phyloP scores from a whole-genome alignment of 2,888 invertebrate genomes.

The Labia minor region DNA sequence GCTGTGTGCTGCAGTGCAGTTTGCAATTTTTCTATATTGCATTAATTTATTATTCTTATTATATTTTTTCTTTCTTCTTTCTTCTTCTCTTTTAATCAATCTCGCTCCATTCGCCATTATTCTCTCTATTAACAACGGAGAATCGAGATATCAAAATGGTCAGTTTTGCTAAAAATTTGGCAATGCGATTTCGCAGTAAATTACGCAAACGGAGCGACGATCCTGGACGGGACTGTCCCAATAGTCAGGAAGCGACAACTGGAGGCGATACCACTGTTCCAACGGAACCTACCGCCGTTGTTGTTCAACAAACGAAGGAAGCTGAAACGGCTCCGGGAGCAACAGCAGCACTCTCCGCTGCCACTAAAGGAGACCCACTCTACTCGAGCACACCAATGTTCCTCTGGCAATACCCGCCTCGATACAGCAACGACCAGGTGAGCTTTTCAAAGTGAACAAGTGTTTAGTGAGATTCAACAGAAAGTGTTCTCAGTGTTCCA shows the following conservation, averaged over 20 bases:
- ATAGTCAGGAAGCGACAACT: background rate
- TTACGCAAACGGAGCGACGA: constrained; percentile 75
- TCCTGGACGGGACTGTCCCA: constrained; percentile 32
- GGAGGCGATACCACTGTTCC: background rate
- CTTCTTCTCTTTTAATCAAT: constrained; percentile 16
- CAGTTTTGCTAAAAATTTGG: constrained; percentile 66
- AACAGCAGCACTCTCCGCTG: constrained; percentile 26
- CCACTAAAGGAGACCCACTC: constrained; percentile 28
- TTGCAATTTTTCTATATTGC: too few species aligned
- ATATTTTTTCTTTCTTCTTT: background rate
- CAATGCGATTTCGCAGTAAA: constrained; percentile 83
- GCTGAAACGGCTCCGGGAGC: constrained; percentile 25
- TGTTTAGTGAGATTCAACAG: constrained; percentile 28
- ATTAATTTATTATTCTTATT: too few species aligned
- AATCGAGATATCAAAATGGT: constrained; percentile 51
- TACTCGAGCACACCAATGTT: constrained; percentile 45
- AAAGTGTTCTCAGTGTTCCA: constrained; percentile 22
- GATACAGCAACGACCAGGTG: constrained; percentile 69
- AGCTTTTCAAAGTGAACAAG: constrained; percentile 34
- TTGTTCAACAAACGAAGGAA: constrained; percentile 49
- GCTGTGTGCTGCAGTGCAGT: constrained; percentile 31
- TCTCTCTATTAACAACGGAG: constrained; percentile 25
- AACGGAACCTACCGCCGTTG: constrained; percentile 47
- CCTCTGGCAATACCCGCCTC: constrained; percentile 75
- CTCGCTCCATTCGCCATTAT: background rate